These are phyloP conservation scores for Gymnothorax reevesii DNA, from an alignment of 2,797 vertebrate genomes.

Conservation along the genomic window DNA sequence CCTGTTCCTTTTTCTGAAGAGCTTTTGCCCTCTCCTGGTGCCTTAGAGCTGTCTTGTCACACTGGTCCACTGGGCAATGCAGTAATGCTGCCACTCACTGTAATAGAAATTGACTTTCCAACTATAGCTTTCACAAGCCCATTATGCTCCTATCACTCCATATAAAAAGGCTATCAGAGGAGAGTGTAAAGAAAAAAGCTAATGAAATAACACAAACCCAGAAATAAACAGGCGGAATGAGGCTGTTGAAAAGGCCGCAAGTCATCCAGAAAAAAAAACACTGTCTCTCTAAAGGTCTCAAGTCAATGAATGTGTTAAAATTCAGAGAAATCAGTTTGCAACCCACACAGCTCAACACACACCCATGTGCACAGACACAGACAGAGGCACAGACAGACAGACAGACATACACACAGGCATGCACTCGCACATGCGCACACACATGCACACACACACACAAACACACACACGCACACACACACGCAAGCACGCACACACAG, in stretches of 20 bases:
- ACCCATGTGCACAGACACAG: background rate
- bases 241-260: background rate
- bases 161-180: background rate
- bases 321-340: background rate
- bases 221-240: background rate
- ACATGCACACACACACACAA: background rate
- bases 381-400: background rate
- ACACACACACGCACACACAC: background rate
- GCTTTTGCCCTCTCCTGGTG: background rate
- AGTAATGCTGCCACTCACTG: background rate
- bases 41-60: background rate
- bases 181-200: background rate
- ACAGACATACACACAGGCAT: background rate
- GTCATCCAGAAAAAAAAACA: background rate
- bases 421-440: background rate
- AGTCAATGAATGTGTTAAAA: background rate
- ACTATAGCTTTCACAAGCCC: background rate
- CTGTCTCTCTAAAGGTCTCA: background rate
- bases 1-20: background rate
- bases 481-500: background rate
- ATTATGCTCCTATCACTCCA: background rate
- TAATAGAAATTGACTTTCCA: background rate
- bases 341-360: background rate
- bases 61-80: background rate
- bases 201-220: background rate